A percentile compares a stretch with the other conserved stretches of the same genome.
Evolutionary conservation across 2,888 invertebrate genomes (phyloP).

Genomic region (Vandiemenella viatica): DNA sequence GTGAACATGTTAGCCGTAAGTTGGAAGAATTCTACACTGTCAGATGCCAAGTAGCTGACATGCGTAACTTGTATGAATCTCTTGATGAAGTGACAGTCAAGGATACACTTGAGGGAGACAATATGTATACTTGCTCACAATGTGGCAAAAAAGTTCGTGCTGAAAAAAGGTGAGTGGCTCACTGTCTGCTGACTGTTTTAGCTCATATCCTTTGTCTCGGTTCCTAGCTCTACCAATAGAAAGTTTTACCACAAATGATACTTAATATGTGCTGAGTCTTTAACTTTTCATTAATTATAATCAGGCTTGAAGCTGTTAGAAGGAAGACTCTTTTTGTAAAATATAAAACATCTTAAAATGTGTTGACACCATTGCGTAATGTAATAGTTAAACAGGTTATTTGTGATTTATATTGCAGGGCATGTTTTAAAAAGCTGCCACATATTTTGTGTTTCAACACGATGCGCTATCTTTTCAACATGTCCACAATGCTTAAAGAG

Average conservation of each 20-base stretch:
- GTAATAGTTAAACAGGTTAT: no score
- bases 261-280: no score
- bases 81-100: slow-evolving; percentile 94
- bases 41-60: slow-evolving; percentile 89
- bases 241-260: no score
- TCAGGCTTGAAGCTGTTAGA: no score
- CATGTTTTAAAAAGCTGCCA: slow-evolving; percentile 86
- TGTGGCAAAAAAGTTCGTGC: slow-evolving; percentile 90
- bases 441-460: slow-evolving; percentile 91
- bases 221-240: no score
- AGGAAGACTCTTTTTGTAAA: no score
- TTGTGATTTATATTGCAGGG: no score
- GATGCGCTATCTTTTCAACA: slow-evolving; percentile 93
- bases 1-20: slow-evolving; percentile 85
- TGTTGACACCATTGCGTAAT: no score
- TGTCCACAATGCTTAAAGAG: slow-evolving; percentile 93
- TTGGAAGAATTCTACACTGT: slow-evolving; percentile 94
- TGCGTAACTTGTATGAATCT: slow-evolving; percentile 88
- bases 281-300: no score
- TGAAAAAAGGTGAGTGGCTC: slow-evolving; percentile 56
- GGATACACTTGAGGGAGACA: slow-evolving; percentile 90
- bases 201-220: no score
- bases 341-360: no score
- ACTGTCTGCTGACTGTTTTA: no score
- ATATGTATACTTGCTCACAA: slow-evolving; percentile 94